Percentiles rank a stretch among this genome's conserved stretches.
phyloP scores from a whole-genome alignment of 1,140 invertebrate species.

The Drosophila melanogaster region Release_6_plus_ISO1_MT NT_033779.5:6843001-6843500 shows the following conservation, averaged over 20 bases:
- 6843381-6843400: conserved; percentile 70
- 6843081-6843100: too few species aligned
- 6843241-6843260: conserved; percentile 35
- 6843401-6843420: conserved; percentile 83
- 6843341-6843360: conserved; percentile 64
- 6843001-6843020: conserved; percentile 28
- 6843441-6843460: conserved; percentile 66
- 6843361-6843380: conserved; percentile 77
- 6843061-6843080: background rate
- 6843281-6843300: conserved; percentile 16
- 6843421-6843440: conserved; percentile 71
- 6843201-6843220: background rate
- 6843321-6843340: conserved; percentile 49
- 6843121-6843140: too few species aligned
- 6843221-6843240: conserved; percentile 13
- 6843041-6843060: background rate
- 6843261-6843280: conserved; percentile 25
- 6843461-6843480: background rate
- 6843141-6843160: too few species aligned
- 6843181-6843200: background rate
- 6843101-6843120: too few species aligned
- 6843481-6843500: conserved; percentile 4
- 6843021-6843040: conserved; percentile 5
- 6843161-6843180: background rate
- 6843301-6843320: conserved; percentile 16